Evolutionary conservation across 2,113 vertebrate genomes (phyloP), one percentile per base, ranked within the genome.

Genomic region (Cariama cristata): DNA sequence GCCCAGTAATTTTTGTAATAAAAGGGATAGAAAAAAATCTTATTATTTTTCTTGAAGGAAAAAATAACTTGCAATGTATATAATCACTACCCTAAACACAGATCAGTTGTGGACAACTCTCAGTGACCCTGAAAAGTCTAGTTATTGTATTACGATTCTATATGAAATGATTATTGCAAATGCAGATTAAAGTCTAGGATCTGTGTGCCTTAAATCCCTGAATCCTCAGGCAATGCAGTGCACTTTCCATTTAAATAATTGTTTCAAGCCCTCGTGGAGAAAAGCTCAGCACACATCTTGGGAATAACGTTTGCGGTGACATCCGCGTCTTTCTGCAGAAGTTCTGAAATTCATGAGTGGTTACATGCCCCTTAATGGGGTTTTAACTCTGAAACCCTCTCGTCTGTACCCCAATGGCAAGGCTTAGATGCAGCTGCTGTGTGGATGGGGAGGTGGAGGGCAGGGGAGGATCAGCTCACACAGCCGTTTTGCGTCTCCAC

Each of bases 401-500:
- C 1, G 0, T 77, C 38, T 72, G 21, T 75, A 38, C 30, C 42
- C 30, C 58, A 45, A n/a, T 47, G 33, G 58, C 42, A 56, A 59
- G 75, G 84, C 85, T 77, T 73, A 73, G 64, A 35, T 63, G 68
- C 91, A 91, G 79, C 84, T 95, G 74, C 90, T 82, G 60, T 44
- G 62, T 74, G 56, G 38, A 71, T 84, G 67, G 45, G 35, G 49
- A 94, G 32, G 13, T 72, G 47, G 56, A 71, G 71, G 58, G 64
- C 44, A 42, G 22, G 42, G 15, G 9, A 91, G n/a, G 69, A 81
- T 81, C 77, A 87, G 20, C 42, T 95, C 85, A 42, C 14, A 20
- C 35, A 85, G 73, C 22, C 2, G 0, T 58, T 79, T 45, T 71
- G 30, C 4, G 0, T 87, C 64, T 80, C 40, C 42, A 42, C 79